phyloP scores from a whole-genome alignment of 2,888 invertebrate species.

The Melinaea menophilus region DNA sequence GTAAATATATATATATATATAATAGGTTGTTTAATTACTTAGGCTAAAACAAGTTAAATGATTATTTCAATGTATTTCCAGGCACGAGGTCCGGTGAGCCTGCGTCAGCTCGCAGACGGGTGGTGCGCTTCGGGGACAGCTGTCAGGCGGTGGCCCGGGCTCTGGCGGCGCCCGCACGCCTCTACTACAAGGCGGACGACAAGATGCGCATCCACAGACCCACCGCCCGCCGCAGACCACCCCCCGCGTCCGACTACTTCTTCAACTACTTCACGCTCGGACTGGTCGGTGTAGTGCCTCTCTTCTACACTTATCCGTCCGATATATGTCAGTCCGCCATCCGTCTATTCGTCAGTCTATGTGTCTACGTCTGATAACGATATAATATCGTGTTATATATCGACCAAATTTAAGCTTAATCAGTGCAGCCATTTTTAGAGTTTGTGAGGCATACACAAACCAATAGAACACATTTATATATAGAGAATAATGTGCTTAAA shows the following conservation, averaged over 20 bases:
- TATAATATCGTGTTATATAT: too few species aligned
- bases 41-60: neutral
- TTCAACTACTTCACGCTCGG: constrained; percentile 99
- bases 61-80: constrained; percentile 1
- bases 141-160: constrained; percentile 93
- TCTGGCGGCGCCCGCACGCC: constrained; percentile 93
- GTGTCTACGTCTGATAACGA: too few species aligned
- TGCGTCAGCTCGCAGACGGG: constrained; percentile 78
- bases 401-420: too few species aligned
- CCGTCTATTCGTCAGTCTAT: too few species aligned
- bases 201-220: constrained; percentile 99
- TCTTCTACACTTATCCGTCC: neutral
- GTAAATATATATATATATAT: too few species aligned
- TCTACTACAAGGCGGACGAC: constrained; percentile 99
- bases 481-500: too few species aligned
- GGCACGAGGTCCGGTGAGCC: constrained; percentile 78
- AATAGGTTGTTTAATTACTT: too few species aligned
- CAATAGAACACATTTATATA: too few species aligned
- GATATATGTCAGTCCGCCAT: too few species aligned
- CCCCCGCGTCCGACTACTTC: constrained; percentile 95
- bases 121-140: constrained; percentile 89
- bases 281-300: constrained; percentile 80
- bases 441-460: too few species aligned
- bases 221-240: constrained; percentile 86
- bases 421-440: too few species aligned